Base-by-base conservation (phyloP, 1,140 invertebrate genomes). In the Capitella teleta region DNA sequence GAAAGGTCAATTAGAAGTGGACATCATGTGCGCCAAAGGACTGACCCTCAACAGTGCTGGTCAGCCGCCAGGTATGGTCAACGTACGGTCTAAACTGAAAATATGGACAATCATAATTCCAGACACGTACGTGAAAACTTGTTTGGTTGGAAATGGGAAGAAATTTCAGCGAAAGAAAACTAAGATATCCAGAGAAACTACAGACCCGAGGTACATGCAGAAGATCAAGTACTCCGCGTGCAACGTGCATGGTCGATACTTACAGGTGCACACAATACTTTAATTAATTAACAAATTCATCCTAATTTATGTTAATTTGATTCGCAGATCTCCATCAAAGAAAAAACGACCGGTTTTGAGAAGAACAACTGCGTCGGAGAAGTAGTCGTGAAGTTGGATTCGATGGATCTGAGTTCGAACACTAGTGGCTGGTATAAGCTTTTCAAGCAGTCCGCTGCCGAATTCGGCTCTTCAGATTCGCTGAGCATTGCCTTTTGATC, bases 91-190 rank as follows among this genome's bases (percentile, higher is more conserved):
- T 23, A 26, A 36, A 52, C 32, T 21, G 10, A 40, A 14, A 38
- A 40, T 21, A 21, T 24, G 14, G 10, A 2, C 10, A 12, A 10
- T 24, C 25, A 4, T 40, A 2, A 12, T 3, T n/a, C 5, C 79
- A 76, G 89, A 93, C 64, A 92, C 88, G 3, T 95, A 94, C 72
- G 87, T 93, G 42, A 94, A 94, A 73, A 92, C 87, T 41, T 93
- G 92, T 65, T 74, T 95, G 25, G 80, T 86, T 26, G 86, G 90
- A 59, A 28, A 18, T 25, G 84, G 87, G 42, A 81, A 85, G 55
- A 83, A 85, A 79, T 72, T 91, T 45, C 85, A 90, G 61, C 93
- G 92, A 65, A 82, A 87, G 53, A 95, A 94, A 67, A 94, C 89
- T 0, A 77, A 84, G 28, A 82, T 87, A 1, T 76, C 87, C 3